A percentile compares a stretch with the other conserved stretches of the same genome.
phyloP scores from a whole-genome alignment of 2,888 invertebrate genomes.

The Brachylomia viminalis region DNA sequence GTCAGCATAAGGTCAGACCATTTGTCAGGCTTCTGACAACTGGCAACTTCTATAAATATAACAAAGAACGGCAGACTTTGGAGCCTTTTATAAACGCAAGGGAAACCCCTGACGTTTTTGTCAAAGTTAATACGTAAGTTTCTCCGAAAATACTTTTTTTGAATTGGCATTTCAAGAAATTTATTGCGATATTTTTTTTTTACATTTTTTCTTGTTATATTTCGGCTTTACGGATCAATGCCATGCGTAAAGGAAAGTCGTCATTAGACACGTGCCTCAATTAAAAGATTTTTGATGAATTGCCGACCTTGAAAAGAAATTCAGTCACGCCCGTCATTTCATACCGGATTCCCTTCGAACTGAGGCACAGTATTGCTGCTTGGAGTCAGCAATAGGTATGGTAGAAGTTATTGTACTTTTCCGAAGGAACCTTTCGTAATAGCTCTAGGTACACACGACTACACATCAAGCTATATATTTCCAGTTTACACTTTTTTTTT shows the following conservation, averaged over 20 bases:
- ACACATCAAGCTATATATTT: no score
- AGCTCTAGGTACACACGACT: no score
- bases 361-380: no score
- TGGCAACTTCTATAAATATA: slow-evolving; percentile 33
- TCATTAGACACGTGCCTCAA: not conserved
- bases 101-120: slow-evolving; percentile 19
- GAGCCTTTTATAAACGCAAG: slow-evolving; percentile 16
- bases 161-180: not conserved
- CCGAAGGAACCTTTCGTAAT: not conserved
- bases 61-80: not conserved
- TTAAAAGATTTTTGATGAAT: not conserved
- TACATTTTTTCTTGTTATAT: no score
- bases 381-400: not conserved
- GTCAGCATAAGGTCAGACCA: slow-evolving; percentile 37
- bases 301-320: not conserved
- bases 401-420: not conserved
- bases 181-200: slow-evolving; percentile 3
- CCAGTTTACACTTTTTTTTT: no score
- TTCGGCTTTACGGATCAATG: not conserved
- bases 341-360: not conserved
- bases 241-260: not conserved
- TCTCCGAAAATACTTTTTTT: slow-evolving; percentile 16
- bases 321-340: not conserved
- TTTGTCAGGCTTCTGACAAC: slow-evolving; percentile 53
- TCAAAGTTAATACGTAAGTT: slow-evolving; percentile 2